phyloP scores from a whole-genome alignment of 2,888 invertebrate species.

The Theretra japonica region DNA sequence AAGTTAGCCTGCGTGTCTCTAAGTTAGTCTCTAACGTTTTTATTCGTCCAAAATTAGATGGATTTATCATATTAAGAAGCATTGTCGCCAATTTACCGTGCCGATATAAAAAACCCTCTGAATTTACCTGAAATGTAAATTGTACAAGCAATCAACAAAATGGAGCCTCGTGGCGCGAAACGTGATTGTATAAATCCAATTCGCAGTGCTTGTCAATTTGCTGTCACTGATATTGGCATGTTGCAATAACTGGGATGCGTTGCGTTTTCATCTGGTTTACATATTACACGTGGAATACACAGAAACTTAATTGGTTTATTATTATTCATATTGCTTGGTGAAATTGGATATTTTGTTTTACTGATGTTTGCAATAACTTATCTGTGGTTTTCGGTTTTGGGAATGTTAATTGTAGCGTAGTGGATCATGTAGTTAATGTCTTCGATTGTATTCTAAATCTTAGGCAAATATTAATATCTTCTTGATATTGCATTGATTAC shows the following conservation, averaged over 20 bases:
- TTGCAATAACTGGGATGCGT: neutral
- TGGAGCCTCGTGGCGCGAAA: constrained; percentile 1
- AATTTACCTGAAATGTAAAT: neutral
- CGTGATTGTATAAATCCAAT: constrained; percentile 20
- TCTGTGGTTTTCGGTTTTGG: too few relatives aligned
- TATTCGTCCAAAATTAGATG: too few relatives aligned
- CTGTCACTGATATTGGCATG: constrained; percentile 29
- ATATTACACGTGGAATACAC: constrained; percentile 6
- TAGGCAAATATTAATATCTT: too few relatives aligned
- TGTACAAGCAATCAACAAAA: neutral
- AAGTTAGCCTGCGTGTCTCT: too few relatives aligned
- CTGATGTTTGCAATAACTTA: too few relatives aligned
- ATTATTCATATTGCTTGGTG: neutral
- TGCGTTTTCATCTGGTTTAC: neutral
- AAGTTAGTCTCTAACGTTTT: too few relatives aligned
- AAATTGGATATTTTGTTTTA: neutral
- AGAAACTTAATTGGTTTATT: neutral
- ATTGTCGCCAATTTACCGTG: too few relatives aligned
- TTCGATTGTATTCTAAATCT: too few relatives aligned
- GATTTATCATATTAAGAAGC: too few relatives aligned
- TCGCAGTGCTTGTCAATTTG: constrained; percentile 22
- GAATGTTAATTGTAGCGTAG: too few relatives aligned
- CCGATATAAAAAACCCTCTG: neutral
- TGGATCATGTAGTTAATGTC: too few relatives aligned
- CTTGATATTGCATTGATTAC: too few relatives aligned